phyloP scores from a whole-genome alignment of 2,888 invertebrate genomes.

The Drosophila anomelani region DNA sequence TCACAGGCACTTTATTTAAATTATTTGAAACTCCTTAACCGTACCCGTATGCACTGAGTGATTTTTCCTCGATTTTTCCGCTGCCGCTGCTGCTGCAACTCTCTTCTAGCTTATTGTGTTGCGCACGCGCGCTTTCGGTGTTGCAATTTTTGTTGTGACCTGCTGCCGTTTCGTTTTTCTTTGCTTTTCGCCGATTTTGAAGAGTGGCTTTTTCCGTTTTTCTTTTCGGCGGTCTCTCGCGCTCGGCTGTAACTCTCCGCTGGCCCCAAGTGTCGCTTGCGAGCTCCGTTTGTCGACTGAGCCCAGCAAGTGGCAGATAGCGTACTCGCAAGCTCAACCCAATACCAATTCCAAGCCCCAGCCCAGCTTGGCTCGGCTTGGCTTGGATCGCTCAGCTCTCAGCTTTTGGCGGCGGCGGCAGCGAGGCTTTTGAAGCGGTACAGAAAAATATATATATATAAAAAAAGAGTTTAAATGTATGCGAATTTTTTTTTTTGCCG shows the following conservation, averaged over 20 bases:
- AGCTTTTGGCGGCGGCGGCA: conserved; percentile 30
- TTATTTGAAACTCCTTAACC: conserved; percentile 29
- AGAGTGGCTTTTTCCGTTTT: conserved; percentile 62
- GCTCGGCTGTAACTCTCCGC: conserved; percentile 56
- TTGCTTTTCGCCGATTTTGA: conserved; percentile 56
- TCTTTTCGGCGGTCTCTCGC: conserved; percentile 39
- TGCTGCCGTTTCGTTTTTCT: conserved; percentile 33
- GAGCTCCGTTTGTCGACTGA: conserved; percentile 81
- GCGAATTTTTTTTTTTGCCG: conserved; percentile 45
- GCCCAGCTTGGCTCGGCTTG: neutral
- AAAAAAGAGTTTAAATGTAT: conserved; percentile 49
- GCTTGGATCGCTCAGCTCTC: conserved; percentile 8
- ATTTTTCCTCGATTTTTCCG: conserved; percentile 27
- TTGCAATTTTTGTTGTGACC: conserved; percentile 66
- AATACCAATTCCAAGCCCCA: neutral
- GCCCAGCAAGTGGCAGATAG: conserved; percentile 43
- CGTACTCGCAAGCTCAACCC: conserved; percentile 69
- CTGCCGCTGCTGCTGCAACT: conserved; percentile 13
- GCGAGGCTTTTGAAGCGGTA: conserved; percentile 52
- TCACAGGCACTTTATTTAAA: neutral
- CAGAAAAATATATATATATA: conserved; percentile 2
- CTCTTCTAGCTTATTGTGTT: conserved; percentile 66
- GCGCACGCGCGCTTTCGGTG: conserved; percentile 54
- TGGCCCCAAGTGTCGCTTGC: conserved; percentile 75
- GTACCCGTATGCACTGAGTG: conserved; percentile 57